Conservation (phyloP, 2,113 vertebrate genomes). For the Crotalus tigris region DNA sequence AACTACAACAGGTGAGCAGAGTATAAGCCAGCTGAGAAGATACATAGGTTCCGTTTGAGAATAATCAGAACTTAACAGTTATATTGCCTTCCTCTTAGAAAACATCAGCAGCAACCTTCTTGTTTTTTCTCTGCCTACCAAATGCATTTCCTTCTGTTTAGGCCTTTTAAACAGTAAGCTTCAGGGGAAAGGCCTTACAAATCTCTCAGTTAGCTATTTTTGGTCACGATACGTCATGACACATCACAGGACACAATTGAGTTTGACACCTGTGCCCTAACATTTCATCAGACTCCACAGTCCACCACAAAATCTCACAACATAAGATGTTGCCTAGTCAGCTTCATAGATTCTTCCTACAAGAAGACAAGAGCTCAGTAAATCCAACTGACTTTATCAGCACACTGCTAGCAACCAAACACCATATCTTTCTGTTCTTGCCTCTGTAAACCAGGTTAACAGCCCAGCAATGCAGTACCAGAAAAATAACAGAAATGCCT, state of each 20-base stretch:
- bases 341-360: background rate
- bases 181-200: background rate
- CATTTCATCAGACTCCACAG: background rate
- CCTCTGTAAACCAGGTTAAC: background rate
- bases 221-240: background rate
- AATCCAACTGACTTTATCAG: background rate
- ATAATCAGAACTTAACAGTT: background rate
- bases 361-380: background rate
- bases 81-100: background rate
- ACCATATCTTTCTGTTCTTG: background rate
- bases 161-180: background rate
- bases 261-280: no score
- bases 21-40: background rate
- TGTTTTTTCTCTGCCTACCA: background rate
- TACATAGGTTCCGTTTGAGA: background rate
- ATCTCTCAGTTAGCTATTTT: background rate
- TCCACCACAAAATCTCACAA: background rate
- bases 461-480: background rate
- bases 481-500: background rate
- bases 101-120: background rate
- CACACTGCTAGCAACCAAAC: background rate
- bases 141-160: background rate
- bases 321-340: background rate
- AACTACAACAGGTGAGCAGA: background rate
- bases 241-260: no score